phyloP scores from a whole-genome alignment of 1,140 invertebrate species.

The Brachystomella parvula region DNA sequence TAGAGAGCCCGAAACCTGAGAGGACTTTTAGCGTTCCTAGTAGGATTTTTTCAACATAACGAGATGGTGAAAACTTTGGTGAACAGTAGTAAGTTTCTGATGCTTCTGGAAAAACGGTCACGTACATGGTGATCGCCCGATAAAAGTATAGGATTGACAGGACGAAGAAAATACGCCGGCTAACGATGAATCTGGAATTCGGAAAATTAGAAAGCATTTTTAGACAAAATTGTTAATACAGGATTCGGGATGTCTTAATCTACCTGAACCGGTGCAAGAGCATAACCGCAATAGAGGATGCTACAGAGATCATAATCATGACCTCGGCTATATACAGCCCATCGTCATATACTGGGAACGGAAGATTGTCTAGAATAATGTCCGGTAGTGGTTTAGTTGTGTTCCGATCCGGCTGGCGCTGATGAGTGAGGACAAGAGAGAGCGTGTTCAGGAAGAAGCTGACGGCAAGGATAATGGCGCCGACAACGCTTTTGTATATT shows the following conservation, averaged over 20 bases:
- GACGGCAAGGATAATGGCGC: constrained; percentile 52
- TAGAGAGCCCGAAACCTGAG: constrained; percentile 77
- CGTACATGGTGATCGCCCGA: constrained; percentile 78
- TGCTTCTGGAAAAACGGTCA: constrained; percentile 56
- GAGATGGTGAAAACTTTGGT: constrained; percentile 65
- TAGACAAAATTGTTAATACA: not conserved
- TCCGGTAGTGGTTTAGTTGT: constrained; percentile 61
- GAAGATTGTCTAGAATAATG: constrained; percentile 66
- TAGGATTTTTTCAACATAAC: constrained; percentile 49
- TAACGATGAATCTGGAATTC: constrained; percentile 64
- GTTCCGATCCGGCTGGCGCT: constrained; percentile 66
- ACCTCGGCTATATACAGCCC: constrained; percentile 77
- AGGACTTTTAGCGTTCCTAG: constrained; percentile 63
- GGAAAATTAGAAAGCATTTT: constrained; percentile 1
- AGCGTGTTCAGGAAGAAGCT: constrained; percentile 56
- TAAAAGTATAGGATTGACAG: constrained; percentile 76
- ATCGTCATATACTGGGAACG: constrained; percentile 53
- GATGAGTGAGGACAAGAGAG: constrained; percentile 73
- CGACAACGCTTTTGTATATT: constrained; percentile 60
- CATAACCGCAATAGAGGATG: constrained; percentile 46
- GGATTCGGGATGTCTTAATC: not conserved
- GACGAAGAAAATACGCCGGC: constrained; percentile 70
- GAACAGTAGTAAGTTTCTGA: constrained; percentile 74
- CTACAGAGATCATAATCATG: constrained; percentile 71
- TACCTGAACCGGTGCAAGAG: constrained; percentile 29